Conservation (phyloP, 2,113 vertebrate genomes). For the Sprattus sprattus region DNA sequence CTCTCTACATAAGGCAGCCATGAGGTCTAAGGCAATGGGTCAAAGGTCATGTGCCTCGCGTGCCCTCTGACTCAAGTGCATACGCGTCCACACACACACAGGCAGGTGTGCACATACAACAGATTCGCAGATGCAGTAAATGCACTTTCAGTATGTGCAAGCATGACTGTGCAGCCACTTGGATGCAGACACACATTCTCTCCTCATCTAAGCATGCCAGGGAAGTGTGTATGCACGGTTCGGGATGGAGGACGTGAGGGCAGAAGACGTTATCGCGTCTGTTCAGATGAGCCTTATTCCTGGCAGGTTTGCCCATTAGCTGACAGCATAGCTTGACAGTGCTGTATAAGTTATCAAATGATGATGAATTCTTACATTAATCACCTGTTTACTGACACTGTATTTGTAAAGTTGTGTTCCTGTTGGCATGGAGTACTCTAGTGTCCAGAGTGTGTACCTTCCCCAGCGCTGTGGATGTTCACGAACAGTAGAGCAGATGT, state of each 20-base stretch:
- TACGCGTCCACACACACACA: background rate
- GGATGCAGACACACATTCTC: background rate
- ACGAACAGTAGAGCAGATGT: slow-evolving; percentile 16
- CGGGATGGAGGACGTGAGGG: background rate
- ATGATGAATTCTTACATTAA: background rate
- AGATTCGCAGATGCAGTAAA: background rate
- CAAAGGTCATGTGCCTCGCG: too few species aligned
- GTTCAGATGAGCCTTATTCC: background rate
- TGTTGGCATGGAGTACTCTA: background rate
- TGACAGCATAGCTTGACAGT: background rate
- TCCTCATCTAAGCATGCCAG: background rate
- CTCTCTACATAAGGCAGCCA: too few species aligned
- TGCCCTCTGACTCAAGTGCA: background rate
- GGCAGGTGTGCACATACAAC: background rate
- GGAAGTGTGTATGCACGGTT: background rate
- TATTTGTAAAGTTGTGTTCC: background rate
- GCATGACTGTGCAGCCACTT: background rate
- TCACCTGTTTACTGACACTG: background rate
- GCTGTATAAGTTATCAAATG: background rate
- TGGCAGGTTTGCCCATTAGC: background rate
- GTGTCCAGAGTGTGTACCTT: background rate
- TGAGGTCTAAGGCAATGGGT: too few species aligned
- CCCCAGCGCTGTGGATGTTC: background rate
- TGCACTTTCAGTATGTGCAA: background rate
- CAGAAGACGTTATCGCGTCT: background rate